These are phyloP conservation scores for Embiotoca jacksoni DNA, from an alignment of 2,113 vertebrate genomes.

Conservation along the genomic window DNA sequence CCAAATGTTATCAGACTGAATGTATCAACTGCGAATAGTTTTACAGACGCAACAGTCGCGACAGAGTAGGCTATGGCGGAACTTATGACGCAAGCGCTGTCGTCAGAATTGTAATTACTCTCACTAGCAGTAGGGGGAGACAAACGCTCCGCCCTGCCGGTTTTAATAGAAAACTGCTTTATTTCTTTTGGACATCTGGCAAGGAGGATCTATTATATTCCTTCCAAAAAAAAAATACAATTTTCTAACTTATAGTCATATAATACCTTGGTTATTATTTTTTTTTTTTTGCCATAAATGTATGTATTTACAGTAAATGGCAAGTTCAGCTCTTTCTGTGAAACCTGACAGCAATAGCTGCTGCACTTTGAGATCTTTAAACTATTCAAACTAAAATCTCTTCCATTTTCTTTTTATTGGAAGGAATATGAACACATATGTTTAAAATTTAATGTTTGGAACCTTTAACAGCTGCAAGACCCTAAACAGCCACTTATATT, in stretches of 20 bases:
- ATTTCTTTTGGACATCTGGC: constrained; percentile 23
- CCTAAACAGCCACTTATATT: constrained; percentile 62
- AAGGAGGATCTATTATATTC: constrained; percentile 1
- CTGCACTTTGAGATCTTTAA: constrained; percentile 1
- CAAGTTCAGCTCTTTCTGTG: constrained; percentile 10
- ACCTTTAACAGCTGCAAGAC: constrained; percentile 58
- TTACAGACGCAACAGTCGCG: too few species aligned
- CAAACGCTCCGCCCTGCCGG: too few species aligned
- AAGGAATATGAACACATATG: constrained; percentile 44
- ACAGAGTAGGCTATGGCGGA: neutral
- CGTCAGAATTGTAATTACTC: too few species aligned
- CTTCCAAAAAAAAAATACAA: constrained; percentile 8
- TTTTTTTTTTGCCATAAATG: constrained; percentile 15
- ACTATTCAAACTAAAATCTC: constrained; percentile 18
- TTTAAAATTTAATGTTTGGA: constrained; percentile 46
- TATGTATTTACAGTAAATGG: constrained; percentile 25
- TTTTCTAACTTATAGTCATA: constrained; percentile 35
- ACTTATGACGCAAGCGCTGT: too few species aligned
- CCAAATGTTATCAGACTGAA: too few species aligned
- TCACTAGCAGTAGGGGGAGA: too few species aligned
- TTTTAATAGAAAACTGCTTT: constrained; percentile 25
- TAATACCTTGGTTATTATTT: constrained; percentile 31
- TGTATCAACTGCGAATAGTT: too few species aligned
- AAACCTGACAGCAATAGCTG: constrained; percentile 33
- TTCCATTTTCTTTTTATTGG: constrained; percentile 10